phyloP scores from a whole-genome alignment of 2,113 vertebrate genomes.

The Chaetodon trifascialis region DNA sequence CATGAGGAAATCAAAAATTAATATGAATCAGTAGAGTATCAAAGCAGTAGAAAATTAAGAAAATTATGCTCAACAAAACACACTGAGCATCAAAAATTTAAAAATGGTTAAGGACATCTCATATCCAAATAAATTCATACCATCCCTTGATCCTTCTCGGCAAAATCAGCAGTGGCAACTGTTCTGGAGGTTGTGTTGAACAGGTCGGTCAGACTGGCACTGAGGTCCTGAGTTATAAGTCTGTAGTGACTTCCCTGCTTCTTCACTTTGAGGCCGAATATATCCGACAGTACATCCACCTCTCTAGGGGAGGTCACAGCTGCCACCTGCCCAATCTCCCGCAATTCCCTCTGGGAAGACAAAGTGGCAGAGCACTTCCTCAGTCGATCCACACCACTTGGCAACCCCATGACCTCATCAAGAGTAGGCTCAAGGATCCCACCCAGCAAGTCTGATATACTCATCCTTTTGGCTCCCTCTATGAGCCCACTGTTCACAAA shows the following conservation, averaged over 20 bases:
- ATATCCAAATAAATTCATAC: constrained; percentile 43
- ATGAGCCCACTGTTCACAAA: constrained; percentile 91
- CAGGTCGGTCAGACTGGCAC: constrained; percentile 86
- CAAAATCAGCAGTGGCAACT: neutral
- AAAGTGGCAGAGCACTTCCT: constrained; percentile 79
- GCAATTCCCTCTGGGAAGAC: constrained; percentile 85
- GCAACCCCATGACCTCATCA: constrained; percentile 88
- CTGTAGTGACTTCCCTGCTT: constrained; percentile 92
- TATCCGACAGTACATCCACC: constrained; percentile 88
- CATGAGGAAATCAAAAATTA: constrained; percentile 17
- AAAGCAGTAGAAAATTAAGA: neutral
- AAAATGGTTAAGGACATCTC: neutral
- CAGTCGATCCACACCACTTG: constrained; percentile 78
- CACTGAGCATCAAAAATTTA: neutral
- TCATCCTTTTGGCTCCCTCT: constrained; percentile 91
- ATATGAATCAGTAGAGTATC: constrained; percentile 4
- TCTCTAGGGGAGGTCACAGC: constrained; percentile 81
- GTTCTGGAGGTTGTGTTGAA: constrained; percentile 77
- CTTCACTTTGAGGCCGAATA: constrained; percentile 93
- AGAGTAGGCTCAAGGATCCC: constrained; percentile 93
- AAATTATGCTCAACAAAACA: neutral
- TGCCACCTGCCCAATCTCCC: constrained; percentile 84
- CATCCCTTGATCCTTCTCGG: constrained; percentile 55
- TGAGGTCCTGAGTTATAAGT: constrained; percentile 89
- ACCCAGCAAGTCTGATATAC: constrained; percentile 87